These are phyloP conservation scores for Trogon melanurus DNA, from an alignment of 2,113 vertebrate genomes.

Conservation along the genomic window DNA sequence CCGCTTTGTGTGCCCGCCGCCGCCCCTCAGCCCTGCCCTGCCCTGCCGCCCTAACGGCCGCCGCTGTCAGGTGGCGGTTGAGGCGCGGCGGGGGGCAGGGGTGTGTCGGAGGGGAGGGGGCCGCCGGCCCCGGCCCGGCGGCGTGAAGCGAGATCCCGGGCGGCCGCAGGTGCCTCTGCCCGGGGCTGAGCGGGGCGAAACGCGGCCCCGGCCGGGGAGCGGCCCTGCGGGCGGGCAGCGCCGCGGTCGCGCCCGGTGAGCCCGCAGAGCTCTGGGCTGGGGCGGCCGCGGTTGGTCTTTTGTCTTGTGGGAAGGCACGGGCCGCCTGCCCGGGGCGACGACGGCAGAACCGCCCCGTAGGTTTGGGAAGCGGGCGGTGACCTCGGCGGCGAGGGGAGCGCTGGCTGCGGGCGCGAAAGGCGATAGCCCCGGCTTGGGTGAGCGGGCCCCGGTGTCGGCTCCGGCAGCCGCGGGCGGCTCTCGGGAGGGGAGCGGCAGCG, in stretches of 20 bases:
- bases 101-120: neutral
- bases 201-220: neutral
- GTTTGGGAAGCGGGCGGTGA: neutral
- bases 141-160: neutral
- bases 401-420: neutral
- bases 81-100: neutral
- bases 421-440: neutral
- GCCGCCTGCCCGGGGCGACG: neutral
- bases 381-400: accelerated
- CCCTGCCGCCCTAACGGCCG: neutral
- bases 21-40: neutral
- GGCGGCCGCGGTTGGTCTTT: neutral
- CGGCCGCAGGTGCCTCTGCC: too few relatives aligned
- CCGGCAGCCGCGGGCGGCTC: accelerated
- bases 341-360: neutral
- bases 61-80: neutral
- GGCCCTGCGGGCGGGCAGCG: neutral
- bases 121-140: too few relatives aligned
- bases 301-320: neutral
- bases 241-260: neutral
- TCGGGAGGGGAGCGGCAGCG: accelerated
- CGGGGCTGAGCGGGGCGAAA: too few relatives aligned
- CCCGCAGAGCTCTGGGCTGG: neutral
- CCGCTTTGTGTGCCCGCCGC: neutral
- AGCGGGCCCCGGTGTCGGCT: neutral